Evolutionary conservation across 1,140 invertebrate species (phyloP), one percentile per base, ranked within the genome.

Genomic region (Anastatus disparis): DNA sequence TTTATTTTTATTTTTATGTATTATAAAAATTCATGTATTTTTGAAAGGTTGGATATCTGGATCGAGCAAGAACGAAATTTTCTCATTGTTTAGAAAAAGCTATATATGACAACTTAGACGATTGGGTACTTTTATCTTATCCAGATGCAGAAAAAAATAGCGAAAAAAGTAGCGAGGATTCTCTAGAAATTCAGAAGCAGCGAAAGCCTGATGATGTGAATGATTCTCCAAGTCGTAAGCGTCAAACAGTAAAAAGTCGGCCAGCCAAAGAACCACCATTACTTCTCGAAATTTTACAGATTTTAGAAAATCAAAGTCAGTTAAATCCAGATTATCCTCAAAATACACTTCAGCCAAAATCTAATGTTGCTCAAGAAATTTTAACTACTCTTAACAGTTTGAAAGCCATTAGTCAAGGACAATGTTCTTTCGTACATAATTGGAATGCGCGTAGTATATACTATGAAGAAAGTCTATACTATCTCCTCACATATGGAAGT

Each of bases 391-490:
- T 88, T 40, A 83, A 80, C 55, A 87, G 80, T 65, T 74, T 88
- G 1, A 85, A 86, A 63, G 67, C 80, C 4, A 77, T 87, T 48
- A 80, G 76, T 22, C 75, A 79, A 27, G 85, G 84, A 20, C 83
- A 84, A 44, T 76, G 72, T 73, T 79, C 70, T 6, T 69, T 74
- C 38, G 65, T 74, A 17, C 9, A 70, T 7, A 72, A 65, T 15
- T 65, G 53, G 58, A 73, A 68, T 38, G 52, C 71, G 20, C 59
- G 66, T 61, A 79, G 71, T 46, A 27, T 90, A 64, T 90, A 90
- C 68, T 93, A 92, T 74, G 88, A 90, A 55, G 92, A 93, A 79
- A 92, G 91, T 74, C 76, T 92, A 0, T 92, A 91, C 78, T 94
- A 94, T 82, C 81, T 94, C 6, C 84, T 86, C 0, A 90, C 88